phyloP scores from a whole-genome alignment of 2,888 invertebrate species.

The Tetanocera ferruginea region DNA sequence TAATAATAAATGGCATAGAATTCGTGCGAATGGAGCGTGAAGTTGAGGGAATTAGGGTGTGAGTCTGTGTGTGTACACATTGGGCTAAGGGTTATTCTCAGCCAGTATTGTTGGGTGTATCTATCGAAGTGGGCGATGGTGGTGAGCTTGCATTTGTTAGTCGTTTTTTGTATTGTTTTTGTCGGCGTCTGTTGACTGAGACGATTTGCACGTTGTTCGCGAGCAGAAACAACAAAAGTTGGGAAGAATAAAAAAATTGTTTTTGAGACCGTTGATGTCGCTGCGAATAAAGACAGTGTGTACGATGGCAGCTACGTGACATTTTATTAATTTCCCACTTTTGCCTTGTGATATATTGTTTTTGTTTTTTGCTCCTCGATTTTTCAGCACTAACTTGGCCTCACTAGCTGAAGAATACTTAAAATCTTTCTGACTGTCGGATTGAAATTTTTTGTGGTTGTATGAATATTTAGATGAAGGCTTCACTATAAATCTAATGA shows the following conservation, averaged over 20 bases:
- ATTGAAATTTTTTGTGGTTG: not conserved
- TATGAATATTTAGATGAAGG: no score
- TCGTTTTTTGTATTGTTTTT: not conserved
- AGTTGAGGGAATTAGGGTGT: not conserved
- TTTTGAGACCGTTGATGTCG: no score
- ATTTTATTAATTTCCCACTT: slow-evolving; percentile 34
- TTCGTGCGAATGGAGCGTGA: slow-evolving; percentile 1
- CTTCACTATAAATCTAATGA: no score
- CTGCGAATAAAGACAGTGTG: slow-evolving; percentile 1
- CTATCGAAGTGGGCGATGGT: not conserved
- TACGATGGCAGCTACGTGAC: slow-evolving; percentile 34
- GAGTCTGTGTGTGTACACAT: not conserved
- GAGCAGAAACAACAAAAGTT: no score
- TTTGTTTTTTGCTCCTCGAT: not conserved
- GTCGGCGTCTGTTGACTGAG: not conserved
- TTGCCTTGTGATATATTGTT: slow-evolving; percentile 1
- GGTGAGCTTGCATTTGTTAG: not conserved
- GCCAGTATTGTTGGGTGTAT: not conserved
- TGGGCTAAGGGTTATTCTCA: not conserved
- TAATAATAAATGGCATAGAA: slow-evolving; percentile 28
- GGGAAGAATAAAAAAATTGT: no score
- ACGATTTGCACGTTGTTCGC: no score
- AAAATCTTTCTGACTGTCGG: not conserved
- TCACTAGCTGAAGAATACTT: not conserved
- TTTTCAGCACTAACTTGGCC: not conserved